Base-by-base conservation (phyloP, 1,140 invertebrate species). In the Bombus haemorrhoidalis region DNA sequence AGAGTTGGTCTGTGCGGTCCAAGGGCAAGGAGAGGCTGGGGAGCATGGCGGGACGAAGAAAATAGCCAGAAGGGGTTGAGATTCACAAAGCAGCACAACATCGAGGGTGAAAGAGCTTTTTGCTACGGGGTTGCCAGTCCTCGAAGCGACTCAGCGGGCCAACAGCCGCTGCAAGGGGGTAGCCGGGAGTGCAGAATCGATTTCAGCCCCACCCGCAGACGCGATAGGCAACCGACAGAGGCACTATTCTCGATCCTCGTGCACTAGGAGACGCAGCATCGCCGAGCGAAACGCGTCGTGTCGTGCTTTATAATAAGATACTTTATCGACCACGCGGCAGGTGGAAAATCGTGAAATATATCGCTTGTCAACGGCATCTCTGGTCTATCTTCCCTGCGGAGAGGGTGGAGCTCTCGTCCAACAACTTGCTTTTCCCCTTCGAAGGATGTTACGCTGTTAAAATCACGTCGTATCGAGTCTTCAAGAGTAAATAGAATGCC, bases 181-280 rank as follows among this genome's bases (percentile, higher is more conserved):
- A 86, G 79, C 82, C 43, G 71, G 84, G 84, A 90, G 59, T 39
- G 78, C 64, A 68, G 81, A 87, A 93, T 93, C 92, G 91, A 93
- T 93, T 91, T 83, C 87, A 82, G 86, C 85, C 90, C 89, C 90
- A 85, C 87, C 87, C 53, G 59, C 85, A 34, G 53, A 53, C 68
- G 69, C 69, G 75, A 86, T 81, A 85, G 64, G 86, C 90, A 72
- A 53, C 43, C 72, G 77, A 59, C 82, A 83, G 79, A 90, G 73
- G 84, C 89, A 87, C 64, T 91, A 87, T 83, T 76, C 89, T 71
- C 88, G 85, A 89, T 86, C 41, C 83, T 86, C 71, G 81, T 73
- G 75, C 87, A 68, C 71, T 62, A 37, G 57, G 81, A 78, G 74
- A 90, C 66, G 68, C 34, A 41, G 76, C 66, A 71, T 37, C 75